These are phyloP conservation scores for Pristis pectinata DNA, from an alignment of 2,797 vertebrate genomes.

Conservation along the genomic window DNA sequence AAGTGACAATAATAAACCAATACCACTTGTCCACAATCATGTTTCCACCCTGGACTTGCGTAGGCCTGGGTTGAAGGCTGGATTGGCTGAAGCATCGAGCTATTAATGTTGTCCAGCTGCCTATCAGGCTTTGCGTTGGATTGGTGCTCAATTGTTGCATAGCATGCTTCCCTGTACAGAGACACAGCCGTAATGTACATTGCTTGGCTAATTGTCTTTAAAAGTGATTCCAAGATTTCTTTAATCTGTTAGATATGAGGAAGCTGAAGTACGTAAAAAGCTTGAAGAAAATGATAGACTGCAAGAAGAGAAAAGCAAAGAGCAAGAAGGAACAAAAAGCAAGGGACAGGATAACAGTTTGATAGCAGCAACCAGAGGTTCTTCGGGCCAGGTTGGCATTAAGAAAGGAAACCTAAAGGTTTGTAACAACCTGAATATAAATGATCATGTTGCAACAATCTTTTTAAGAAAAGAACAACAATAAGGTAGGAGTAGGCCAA, in stretches of 20 bases:
- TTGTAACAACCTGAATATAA: neutral
- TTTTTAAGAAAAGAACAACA: too few relatives aligned
- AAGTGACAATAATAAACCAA: too few relatives aligned
- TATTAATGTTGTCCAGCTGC: neutral
- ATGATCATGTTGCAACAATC: neutral
- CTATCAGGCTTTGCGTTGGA: neutral
- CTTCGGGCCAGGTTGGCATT: slow-evolving; percentile 53
- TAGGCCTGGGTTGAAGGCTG: too few relatives aligned
- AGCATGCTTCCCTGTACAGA: neutral
- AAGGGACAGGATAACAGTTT: slow-evolving; percentile 45
- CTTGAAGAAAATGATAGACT: slow-evolving; percentile 82
- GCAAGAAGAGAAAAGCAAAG: slow-evolving; percentile 74
- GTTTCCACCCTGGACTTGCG: neutral
- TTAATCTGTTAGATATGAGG: slow-evolving; percentile 74
- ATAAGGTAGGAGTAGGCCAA: too few relatives aligned
- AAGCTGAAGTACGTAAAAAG: slow-evolving; percentile 86
- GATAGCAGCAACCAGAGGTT: slow-evolving; percentile 53
- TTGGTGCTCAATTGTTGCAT: neutral
- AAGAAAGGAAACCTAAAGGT: slow-evolving; percentile 76
- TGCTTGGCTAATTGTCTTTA: neutral
- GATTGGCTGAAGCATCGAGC: neutral
- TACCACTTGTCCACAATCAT: neutral
- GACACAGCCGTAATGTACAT: neutral
- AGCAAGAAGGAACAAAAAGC: slow-evolving; percentile 61
- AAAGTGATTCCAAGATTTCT: neutral